Base-by-base conservation (phyloP, 2,113 vertebrate genomes). In the Caranx ignobilis region DNA sequence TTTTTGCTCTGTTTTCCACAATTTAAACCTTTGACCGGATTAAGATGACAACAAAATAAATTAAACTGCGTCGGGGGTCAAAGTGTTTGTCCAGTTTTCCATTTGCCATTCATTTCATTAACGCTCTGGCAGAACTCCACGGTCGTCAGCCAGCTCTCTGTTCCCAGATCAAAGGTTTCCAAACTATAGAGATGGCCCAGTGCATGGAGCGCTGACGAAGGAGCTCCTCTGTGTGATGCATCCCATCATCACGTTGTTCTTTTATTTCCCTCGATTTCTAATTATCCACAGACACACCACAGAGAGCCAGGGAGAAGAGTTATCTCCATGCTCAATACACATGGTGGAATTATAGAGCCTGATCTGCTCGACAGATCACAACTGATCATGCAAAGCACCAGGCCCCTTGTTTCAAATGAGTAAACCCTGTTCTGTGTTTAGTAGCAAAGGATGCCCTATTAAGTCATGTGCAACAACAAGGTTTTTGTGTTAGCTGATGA, bases 81-180 rank as follows among this genome's bases (percentile, higher is more conserved):
- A 56, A 79, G 75, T 64, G 45, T 32, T 52, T 57, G 45, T 76
- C 65, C 48, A 54, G 39, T 61, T 84, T 83, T 80, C 56, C 43
- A 63, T 71, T 82, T 75, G 39, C 66, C 19, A 56, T 48, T 70
- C 77, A 26, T 84, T 81, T 79, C 64, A 71, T 85, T 89, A 85
- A 79, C 34, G 63, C 54, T 21, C 56, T 84, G 85, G 81, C 75
- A 79, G 77, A 74, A 75, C 64, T 77, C 87, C 73, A 77, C 43
- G 74, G 75, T 77, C 81, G 66, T 82, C 72, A 86, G 65, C 47
- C 32, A 10, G 62, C 34, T 77, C 71, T 84, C 71, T 79, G 47
- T 74, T 85, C 54, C n/a, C 18, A 60, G 74, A 88, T 93, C 71
- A 93, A 89, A 85, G 79, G 21, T 84, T 76, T 80, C 32, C 32